Conservation (phyloP, 2,888 invertebrate species). For the Tryphoninae sp. region DNA sequence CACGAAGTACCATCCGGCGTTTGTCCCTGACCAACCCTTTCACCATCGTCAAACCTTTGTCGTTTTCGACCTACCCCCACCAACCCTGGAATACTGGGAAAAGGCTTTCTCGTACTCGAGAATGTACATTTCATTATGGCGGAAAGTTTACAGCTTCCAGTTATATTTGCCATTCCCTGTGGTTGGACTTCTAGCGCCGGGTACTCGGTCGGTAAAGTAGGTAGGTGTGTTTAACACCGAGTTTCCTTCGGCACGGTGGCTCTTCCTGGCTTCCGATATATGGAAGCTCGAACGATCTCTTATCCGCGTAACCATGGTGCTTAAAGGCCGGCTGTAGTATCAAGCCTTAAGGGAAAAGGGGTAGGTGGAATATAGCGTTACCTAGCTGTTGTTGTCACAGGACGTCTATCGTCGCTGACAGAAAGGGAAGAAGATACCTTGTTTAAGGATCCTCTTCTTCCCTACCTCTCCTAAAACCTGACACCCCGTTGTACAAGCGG, state of each 20-base stretch:
- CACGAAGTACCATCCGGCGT: constrained; percentile 29
- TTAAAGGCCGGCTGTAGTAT: constrained; percentile 57
- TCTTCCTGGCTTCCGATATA: constrained; percentile 42
- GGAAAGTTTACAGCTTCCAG: too few species aligned
- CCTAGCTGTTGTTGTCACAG: constrained; percentile 35
- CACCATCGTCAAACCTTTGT: constrained; percentile 3
- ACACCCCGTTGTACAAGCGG: constrained; percentile 22
- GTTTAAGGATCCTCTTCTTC: constrained; percentile 29
- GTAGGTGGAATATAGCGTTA: constrained; percentile 44
- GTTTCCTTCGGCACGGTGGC: constrained; percentile 31
- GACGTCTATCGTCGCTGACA: constrained; percentile 14
- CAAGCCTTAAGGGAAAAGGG: constrained; percentile 31
- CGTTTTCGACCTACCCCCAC: too few species aligned
- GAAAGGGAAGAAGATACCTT: constrained; percentile 16
- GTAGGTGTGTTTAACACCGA: constrained; percentile 11
- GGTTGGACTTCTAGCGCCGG: too few species aligned
- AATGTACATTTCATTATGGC: too few species aligned
- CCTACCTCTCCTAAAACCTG: constrained; percentile 17
- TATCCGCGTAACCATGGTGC: constrained; percentile 63
- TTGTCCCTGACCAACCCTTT: constrained; percentile 24
- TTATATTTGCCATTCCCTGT: too few species aligned
- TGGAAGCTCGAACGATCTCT: constrained; percentile 58
- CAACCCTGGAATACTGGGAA: too few species aligned
- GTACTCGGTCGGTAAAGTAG: too few species aligned
- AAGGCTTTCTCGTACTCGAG: too few species aligned